phyloP scores from a whole-genome alignment of 1,140 invertebrate genomes.

The silkworm (Bombyx mori) region ASM3026992v2 NC_085125.1:6805001-6805500 shows the following conservation, averaged over 20 bases:
- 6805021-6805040: constrained; percentile 35
- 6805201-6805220: constrained; percentile 76
- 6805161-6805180: constrained; percentile 77
- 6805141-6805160: constrained; percentile 70
- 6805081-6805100: constrained; percentile 78
- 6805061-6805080: constrained; percentile 72
- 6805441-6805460: constrained; percentile 13
- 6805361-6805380: constrained; percentile 30
- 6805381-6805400: constrained; percentile 60
- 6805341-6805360: constrained; percentile 18
- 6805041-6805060: constrained; percentile 42
- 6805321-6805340: constrained; percentile 21
- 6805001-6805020: constrained; percentile 31
- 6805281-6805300: constrained; percentile 73
- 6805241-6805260: constrained; percentile 38
- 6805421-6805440: constrained; percentile 54
- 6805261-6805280: constrained; percentile 75
- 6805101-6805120: constrained; percentile 75
- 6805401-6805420: constrained; percentile 43
- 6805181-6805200: constrained; percentile 59
- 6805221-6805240: constrained; percentile 69
- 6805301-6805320: constrained; percentile 42
- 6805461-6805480: constrained; percentile 23
- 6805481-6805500: constrained; percentile 18
- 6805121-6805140: constrained; percentile 64